Evolutionary conservation across 2,797 vertebrate species (phyloP).

Genomic region (Vespertilio murinus): DNA sequence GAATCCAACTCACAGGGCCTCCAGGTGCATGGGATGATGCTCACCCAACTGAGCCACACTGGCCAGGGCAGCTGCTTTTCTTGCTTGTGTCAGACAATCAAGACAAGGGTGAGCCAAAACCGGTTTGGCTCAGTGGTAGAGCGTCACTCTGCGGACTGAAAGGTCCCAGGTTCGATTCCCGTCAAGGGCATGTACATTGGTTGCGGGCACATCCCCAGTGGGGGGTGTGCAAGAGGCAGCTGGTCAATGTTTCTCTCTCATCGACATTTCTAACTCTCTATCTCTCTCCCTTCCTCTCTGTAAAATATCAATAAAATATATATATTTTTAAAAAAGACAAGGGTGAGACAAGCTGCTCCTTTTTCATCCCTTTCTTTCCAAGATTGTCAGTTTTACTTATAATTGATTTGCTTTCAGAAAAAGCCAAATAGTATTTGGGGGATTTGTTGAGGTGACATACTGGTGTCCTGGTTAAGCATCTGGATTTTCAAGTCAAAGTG

Average conservation of each 20-base stretch:
- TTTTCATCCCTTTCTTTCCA: neutral
- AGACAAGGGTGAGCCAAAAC: neutral
- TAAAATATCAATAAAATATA: no score
- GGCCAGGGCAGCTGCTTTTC: constrained; percentile 18
- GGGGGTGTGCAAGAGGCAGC: no score
- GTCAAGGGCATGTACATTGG: no score
- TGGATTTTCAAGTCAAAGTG: constrained; percentile 13
- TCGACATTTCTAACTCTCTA: no score
- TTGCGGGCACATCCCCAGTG: no score
- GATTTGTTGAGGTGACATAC: neutral
- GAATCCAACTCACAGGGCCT: neutral
- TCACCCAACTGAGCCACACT: neutral
- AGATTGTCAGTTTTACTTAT: neutral
- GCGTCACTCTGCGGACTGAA: no score
- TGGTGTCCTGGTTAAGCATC: neutral
- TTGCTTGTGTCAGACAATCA: neutral
- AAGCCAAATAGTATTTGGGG: neutral
- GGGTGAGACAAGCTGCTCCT: neutral
- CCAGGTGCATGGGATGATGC: neutral
- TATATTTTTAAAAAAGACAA: no score
- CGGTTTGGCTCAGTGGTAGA: no score
- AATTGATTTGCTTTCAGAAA: constrained; percentile 16
- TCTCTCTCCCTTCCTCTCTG: no score
- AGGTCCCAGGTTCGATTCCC: no score
- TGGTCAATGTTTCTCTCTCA: no score